Percentiles rank a stretch among this genome's conserved stretches.
These are phyloP conservation scores for Erythrolamprus reginae DNA, from an alignment of 2,113 vertebrate genomes.

Conservation along the genomic window DNA sequence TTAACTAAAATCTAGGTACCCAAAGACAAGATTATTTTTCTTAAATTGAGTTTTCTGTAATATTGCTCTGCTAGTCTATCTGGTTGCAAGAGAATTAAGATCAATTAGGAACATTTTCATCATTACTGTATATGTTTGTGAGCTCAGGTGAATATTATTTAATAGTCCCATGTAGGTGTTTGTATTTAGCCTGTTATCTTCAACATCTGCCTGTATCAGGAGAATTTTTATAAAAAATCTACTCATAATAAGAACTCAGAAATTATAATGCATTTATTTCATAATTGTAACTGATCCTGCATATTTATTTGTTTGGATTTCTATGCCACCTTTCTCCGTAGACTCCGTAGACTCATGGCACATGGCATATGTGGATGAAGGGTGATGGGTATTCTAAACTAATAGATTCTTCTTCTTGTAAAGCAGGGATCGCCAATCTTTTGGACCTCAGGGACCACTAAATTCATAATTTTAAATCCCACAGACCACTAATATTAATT, in stretches of 20 bases:
- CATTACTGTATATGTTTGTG: not conserved
- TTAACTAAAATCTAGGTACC: not conserved
- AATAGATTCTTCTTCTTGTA: not conserved
- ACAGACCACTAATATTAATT: too few species aligned
- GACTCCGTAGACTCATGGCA: too few species aligned
- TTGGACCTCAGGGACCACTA: too few species aligned
- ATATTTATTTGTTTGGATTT: too few species aligned
- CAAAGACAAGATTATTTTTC: not conserved
- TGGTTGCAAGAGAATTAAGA: not conserved
- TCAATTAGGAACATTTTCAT: not conserved
- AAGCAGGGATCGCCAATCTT: too few species aligned
- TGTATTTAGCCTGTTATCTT: not conserved
- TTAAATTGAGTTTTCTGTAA: not conserved
- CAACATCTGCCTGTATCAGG: not conserved
- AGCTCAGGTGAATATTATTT: not conserved
- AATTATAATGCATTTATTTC: not conserved
- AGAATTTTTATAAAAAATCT: not conserved
- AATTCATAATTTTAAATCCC: too few species aligned
- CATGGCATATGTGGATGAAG: not conserved
- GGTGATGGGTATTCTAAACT: not conserved
- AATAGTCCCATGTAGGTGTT: not conserved
- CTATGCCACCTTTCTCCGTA: too few species aligned
- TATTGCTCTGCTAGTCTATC: not conserved
- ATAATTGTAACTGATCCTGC: not conserved
- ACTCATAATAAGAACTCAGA: not conserved